Base-by-base conservation (phyloP, 2,113 vertebrate species). In the Lepus europaeus region DNA sequence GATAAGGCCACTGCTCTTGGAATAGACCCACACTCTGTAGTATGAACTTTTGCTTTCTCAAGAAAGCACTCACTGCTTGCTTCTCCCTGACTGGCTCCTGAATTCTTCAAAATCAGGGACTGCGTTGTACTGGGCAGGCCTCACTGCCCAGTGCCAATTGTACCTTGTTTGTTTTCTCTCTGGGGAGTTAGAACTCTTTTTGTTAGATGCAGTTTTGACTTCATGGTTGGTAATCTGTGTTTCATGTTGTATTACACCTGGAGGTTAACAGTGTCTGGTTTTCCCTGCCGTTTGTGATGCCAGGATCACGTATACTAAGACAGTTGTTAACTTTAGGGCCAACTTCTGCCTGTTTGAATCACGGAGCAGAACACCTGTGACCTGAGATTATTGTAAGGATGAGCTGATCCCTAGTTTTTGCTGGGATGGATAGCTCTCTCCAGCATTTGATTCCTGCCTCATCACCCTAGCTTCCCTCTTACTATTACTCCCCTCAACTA, bases 381-480 rank as follows among this genome's bases (percentile, higher is more conserved):
- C 7, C 13, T 4, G 20, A 27, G 59, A 70, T n/a, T 74, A 14
- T 23, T 45, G 8, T 79, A 19, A 70, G 2, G 3, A 59, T 70
- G n/a, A 76, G 36, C 16, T 79, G 61, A 76, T 59, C 1, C 6
- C 5, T 9, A 2, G 0, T 64, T 51, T 7, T 72, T 74, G 0
- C 29, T 27, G 6, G 4, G 27, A 68, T 79, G 5, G 36, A 23
- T 4, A 27, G 11, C 5, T 68, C 9, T 80, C 33, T 51, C 23
- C 0, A 2, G 5, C 5, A 19, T 31, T 29, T 22, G 22, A 2
- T 4, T 45, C 12, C 33, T 51, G 3, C 0, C 31, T 22, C 6
- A 10, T 1, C 8, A 27, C 19, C n/a, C 45, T 39, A 12, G 1
- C 8, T 68, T 53, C 25, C 29, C 69, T 66, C 29, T 64, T 56